These are phyloP conservation scores for Macrophya alboannulata DNA, from an alignment of 2,888 invertebrate species.

Conservation along the genomic window DNA sequence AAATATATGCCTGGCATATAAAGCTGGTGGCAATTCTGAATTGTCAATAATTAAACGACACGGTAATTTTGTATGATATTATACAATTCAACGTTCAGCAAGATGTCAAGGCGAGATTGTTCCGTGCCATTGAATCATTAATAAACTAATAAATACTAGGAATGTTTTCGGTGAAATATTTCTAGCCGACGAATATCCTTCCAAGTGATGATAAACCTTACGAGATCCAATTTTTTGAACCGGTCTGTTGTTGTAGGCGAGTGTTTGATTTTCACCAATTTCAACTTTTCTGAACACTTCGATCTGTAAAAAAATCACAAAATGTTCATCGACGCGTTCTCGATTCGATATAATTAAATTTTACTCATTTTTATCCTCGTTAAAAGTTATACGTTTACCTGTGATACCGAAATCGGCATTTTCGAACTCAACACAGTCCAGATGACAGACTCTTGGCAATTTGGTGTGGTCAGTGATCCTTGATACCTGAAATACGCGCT, in stretches of 20 bases:
- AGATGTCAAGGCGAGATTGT: constrained; percentile 40
- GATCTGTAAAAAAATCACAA: constrained; percentile 65
- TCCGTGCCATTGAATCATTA: constrained; percentile 24
- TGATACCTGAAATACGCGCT: constrained; percentile 80
- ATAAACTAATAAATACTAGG: constrained; percentile 49
- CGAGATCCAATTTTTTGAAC: constrained; percentile 75
- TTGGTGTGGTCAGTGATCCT: constrained; percentile 83
- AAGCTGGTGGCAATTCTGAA: neutral
- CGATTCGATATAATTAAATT: neutral
- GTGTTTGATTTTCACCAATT: constrained; percentile 64
- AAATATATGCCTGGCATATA: neutral
- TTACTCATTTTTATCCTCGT: neutral
- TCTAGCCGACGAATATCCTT: constrained; percentile 65
- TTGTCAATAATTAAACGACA: constrained; percentile 3
- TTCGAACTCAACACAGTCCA: constrained; percentile 84
- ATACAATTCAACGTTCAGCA: neutral
- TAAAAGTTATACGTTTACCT: constrained; percentile 73
- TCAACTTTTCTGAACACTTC: constrained; percentile 65
- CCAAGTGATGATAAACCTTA: constrained; percentile 68
- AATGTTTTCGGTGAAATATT: constrained; percentile 48
- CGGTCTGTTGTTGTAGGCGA: constrained; percentile 79
- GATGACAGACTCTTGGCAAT: constrained; percentile 81
- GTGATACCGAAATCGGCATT: constrained; percentile 81
- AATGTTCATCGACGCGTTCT: neutral
- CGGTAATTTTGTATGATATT: constrained; percentile 39